Evolutionary conservation across 2,113 vertebrate genomes (phyloP), one percentile per base, ranked within the genome.

Genomic region (Nyctibius bracteatus): DNA sequence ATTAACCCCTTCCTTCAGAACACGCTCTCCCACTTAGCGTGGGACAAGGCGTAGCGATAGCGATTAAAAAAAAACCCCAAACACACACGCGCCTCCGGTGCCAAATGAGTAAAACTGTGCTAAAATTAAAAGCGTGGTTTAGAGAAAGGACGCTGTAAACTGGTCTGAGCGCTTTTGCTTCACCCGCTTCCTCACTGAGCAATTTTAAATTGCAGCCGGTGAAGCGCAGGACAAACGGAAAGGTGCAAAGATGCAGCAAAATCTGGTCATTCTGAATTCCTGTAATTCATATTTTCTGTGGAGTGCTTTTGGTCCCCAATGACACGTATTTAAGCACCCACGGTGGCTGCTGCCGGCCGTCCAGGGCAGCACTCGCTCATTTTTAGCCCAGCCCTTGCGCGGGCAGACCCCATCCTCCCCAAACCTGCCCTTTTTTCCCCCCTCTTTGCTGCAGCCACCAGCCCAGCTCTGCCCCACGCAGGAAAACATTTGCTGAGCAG

Each of bases 351-450:
- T 79, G 44, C 63, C 5, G n/a, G 5, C 35, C 16, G 7, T 6
- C 47, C 19, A 9, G 28, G 10, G 57, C 66, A 63, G 43, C 33
- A 2, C 16, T 68, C 1, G 0, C 28, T 46, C 16, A 2, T 20
- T 37, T 61, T 47, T 16, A n/a, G 17, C 41, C 7, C 37, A 7
- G 1, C 1, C 10, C 19, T 23, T 2, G 19, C 4, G 0, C 2
- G 6, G 30, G 8, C 43, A 59, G 25, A 59, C 9, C 58, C 2
- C 1, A 43, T 31, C n/a, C 31, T 39, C 47, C n/a, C 41, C 2
- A 51, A 73, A 65, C 3, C 14, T 6, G n/a, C n/a, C 41, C 33
- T 18, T 4, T 6, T 6, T 49, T 49, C 21, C 18, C 8, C 18
- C 12, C 28, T 8, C 6, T 46, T 20, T 63, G 28, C n/a, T 10